Evolutionary conservation across 2,888 invertebrate species (phyloP).

Genomic region (Cacoxenus indagator): DNA sequence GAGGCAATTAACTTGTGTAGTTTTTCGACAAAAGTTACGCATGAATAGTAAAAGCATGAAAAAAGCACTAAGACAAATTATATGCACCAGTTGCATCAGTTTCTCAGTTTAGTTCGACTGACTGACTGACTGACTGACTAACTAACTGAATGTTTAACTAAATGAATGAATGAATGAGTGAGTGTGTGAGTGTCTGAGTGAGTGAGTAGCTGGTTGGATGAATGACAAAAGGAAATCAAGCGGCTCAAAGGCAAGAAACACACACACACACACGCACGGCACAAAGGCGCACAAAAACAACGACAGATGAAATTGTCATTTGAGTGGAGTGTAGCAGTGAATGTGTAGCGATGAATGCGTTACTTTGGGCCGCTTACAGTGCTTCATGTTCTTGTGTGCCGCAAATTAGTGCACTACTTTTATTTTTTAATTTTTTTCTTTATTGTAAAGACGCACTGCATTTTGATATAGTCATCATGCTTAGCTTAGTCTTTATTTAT

Average conservation of each 20-base stretch:
- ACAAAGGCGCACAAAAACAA: not conserved
- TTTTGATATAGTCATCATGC: too few relatives aligned
- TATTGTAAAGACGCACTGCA: too few relatives aligned
- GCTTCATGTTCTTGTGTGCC: too few relatives aligned
- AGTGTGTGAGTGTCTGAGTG: not conserved
- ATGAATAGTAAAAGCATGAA: constrained; percentile 25
- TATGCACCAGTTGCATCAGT: constrained; percentile 31
- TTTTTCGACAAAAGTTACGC: constrained; percentile 27
- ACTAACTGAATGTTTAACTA: not conserved
- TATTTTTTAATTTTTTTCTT: too few relatives aligned
- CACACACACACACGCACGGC: constrained; percentile 17
- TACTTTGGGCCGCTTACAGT: too few relatives aligned
- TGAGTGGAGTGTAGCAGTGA: too few relatives aligned
- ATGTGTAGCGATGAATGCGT: too few relatives aligned
- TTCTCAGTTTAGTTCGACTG: constrained; percentile 15
- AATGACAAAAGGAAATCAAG: not conserved
- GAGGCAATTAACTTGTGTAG: too few relatives aligned
- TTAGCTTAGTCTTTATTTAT: too few relatives aligned
- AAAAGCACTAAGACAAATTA: constrained; percentile 24
- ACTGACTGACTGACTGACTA: not conserved
- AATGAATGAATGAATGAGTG: not conserved
- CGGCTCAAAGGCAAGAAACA: not conserved
- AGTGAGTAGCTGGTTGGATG: not conserved
- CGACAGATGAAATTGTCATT: too few relatives aligned
- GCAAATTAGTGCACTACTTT: too few relatives aligned